These are phyloP conservation scores for Cyclina sinensis DNA, from an alignment of 1,140 invertebrate genomes.

Conservation along the genomic window DNA sequence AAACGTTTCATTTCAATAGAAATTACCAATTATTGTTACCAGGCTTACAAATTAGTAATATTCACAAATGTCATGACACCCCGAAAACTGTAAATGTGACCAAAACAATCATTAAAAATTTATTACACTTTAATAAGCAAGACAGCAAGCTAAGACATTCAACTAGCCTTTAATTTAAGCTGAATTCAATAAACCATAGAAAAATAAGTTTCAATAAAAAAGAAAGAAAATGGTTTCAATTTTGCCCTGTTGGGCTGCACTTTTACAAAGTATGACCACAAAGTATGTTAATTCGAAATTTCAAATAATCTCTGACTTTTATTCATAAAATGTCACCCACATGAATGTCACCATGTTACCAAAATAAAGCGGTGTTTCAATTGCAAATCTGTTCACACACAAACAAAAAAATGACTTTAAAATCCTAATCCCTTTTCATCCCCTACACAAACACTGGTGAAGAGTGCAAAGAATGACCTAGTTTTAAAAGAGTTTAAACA, in stretches of 20 bases:
- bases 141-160: not conserved
- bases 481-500: slow-evolving; percentile 26
- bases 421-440: slow-evolving; percentile 40
- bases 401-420: slow-evolving; percentile 26
- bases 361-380: not conserved
- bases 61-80: slow-evolving; percentile 36
- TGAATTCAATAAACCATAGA: not conserved
- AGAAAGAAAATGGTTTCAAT: slow-evolving; percentile 12
- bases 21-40: not conserved
- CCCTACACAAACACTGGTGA: slow-evolving; percentile 6
- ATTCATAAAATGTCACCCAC: slow-evolving; percentile 19
- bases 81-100: not conserved
- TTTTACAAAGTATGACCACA: not conserved
- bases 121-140: slow-evolving; percentile 18
- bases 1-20: slow-evolving; percentile 7
- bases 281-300: not conserved
- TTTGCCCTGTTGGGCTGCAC: not conserved
- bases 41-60: not conserved
- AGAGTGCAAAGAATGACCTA: not conserved
- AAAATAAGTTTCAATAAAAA: not conserved
- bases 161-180: not conserved
- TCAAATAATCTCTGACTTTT: slow-evolving; percentile 17
- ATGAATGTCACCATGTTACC: not conserved
- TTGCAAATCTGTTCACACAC: not conserved
- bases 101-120: slow-evolving; percentile 19